Conservation (phyloP, 2,113 vertebrate species). For the Melanerpes formicivorus region DNA sequence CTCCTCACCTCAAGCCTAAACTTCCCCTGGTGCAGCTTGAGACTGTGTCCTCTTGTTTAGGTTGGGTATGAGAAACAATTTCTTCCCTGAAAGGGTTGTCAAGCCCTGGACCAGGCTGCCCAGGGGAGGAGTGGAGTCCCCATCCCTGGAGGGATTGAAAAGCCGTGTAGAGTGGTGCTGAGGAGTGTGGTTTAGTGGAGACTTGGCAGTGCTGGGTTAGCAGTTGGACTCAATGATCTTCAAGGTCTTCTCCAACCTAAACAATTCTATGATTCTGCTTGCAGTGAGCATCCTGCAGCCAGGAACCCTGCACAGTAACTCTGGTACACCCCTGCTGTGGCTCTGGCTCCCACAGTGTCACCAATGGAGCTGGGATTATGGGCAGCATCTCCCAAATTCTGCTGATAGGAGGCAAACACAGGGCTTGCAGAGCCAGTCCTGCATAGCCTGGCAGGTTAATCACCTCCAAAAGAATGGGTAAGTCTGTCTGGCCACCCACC, state of each 20-base stretch:
- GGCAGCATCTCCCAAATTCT: fast-evolving
- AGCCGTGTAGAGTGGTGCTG: neutral
- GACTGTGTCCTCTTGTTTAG: neutral
- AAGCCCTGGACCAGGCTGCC: neutral
- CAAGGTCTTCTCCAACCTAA: neutral
- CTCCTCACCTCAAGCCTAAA: too few relatives aligned
- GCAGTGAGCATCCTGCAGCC: neutral
- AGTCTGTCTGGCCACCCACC: neutral
- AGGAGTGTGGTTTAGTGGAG: neutral
- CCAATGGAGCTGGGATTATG: neutral
- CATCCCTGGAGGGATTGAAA: neutral
- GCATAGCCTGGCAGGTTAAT: neutral
- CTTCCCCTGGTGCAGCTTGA: too few relatives aligned
- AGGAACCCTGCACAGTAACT: fast-evolving
- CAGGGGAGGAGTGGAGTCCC: neutral
- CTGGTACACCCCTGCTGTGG: fast-evolving
- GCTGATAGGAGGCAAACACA: neutral
- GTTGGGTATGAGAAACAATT: neutral
- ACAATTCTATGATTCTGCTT: neutral
- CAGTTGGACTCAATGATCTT: neutral
- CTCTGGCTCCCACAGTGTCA: fast-evolving
- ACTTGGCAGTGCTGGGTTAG: neutral
- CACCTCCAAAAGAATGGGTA: neutral
- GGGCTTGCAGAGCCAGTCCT: neutral
- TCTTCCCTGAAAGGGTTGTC: neutral